phyloP scores from a whole-genome alignment of 2,888 invertebrate species.

The Papilio demoleus region DNA sequence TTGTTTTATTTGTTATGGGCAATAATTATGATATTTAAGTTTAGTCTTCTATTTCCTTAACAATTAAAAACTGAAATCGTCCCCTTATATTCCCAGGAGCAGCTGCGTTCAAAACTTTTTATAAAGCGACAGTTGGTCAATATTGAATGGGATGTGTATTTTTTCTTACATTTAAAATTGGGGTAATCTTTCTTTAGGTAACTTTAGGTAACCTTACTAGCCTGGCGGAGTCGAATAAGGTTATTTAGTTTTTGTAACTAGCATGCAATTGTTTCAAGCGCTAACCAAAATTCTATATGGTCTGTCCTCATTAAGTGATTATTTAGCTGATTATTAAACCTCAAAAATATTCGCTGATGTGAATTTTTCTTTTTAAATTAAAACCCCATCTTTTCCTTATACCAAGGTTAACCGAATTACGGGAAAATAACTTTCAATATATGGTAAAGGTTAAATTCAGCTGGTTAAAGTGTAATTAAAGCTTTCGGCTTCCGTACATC shows the following conservation, averaged over 20 bases:
- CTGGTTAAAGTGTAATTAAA: background rate
- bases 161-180: background rate
- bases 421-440: background rate
- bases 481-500: slow-evolving; percentile 15
- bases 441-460: background rate
- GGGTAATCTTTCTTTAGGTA: background rate
- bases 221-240: no score
- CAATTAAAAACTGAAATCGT: background rate
- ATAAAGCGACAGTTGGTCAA: background rate
- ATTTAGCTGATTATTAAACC: no score
- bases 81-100: background rate
- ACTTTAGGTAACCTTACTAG: no score
- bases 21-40: background rate
- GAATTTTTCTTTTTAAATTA: no score
- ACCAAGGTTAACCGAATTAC: background rate
- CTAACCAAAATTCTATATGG: no score
- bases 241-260: no score
- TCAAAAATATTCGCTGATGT: no score
- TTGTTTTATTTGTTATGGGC: background rate
- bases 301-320: no score
- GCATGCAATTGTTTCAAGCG: no score
- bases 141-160: background rate
- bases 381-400: background rate
- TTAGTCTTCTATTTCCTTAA: background rate
- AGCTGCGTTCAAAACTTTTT: slow-evolving; percentile 10